Evolutionary conservation across 2,113 vertebrate species (phyloP).

Genomic region (Himantopus leucocephalus): DNA sequence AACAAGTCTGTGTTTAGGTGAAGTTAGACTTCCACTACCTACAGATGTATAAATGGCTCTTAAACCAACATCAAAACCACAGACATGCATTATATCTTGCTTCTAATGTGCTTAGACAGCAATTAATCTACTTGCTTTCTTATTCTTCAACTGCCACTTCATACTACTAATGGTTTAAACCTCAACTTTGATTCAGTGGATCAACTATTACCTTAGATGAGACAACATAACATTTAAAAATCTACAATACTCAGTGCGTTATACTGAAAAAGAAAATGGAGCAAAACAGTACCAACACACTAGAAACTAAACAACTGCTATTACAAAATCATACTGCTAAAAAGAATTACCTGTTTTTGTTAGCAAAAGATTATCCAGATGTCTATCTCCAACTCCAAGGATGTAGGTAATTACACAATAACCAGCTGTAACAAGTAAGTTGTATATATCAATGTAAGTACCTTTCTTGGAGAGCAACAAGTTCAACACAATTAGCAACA

Average conservation of each 20-base stretch:
- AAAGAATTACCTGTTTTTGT: constrained; percentile 88
- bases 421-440: constrained; percentile 81
- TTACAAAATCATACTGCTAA: not conserved
- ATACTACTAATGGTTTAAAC: not conserved
- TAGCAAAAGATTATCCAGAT: constrained; percentile 95
- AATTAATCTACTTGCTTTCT: not conserved
- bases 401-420: constrained; percentile 99
- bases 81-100: not conserved
- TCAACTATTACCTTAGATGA: not conserved
- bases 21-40: not conserved
- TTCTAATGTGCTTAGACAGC: not conserved
- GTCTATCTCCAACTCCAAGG: constrained; percentile 95
- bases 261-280: not conserved
- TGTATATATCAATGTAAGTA: not conserved
- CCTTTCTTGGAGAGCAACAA: not conserved
- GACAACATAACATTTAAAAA: not conserved
- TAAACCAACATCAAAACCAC: not conserved
- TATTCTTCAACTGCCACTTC: not conserved
- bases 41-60: not conserved
- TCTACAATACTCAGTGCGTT: not conserved
- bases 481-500: not conserved
- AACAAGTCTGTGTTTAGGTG: not conserved
- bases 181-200: not conserved
- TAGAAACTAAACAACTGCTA: not conserved
- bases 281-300: not conserved